Base-by-base conservation (phyloP, 2,797 vertebrate genomes). In the Phaenicophaeus curvirostris region DNA sequence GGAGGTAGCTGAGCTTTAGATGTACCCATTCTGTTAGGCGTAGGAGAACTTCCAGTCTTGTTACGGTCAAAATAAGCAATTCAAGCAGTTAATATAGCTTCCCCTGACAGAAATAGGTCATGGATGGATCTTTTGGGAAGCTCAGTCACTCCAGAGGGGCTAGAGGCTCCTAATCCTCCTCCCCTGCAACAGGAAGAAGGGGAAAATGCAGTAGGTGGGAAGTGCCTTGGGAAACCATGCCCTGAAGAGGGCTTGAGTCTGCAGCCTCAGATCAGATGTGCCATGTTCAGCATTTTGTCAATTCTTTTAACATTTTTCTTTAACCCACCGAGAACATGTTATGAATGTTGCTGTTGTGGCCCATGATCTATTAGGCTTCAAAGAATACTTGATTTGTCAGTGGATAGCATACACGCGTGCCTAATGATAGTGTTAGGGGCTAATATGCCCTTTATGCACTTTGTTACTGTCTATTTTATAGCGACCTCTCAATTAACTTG, bases 11-110 rank as follows among this genome's bases (percentile, higher is more conserved):
- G 77, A 86, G 58, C 55, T 50, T 11, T 69, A 25, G 58, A 31
- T 24, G 17, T 35, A 66, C 15, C 30, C 0, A 0, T 62, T 55
- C 0, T 0, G 16, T 33, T 87, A 31, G n/a, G 15, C 2, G 2
- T 74, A 65, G 84, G 59, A 92, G 89, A 87, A 17, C 18, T 85
- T 94, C 75, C 48, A 53, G 28, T 42, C 72, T 87, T 13, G 2
- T 87, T 79, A 57, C 39, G n/a, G 35, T 87, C 74, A 94, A 68
- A 89, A 89, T 27, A 69, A 78, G 28, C 35, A 82, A 79, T 73
- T 76, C 30, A 24, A 85, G 54, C 61, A 50, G 53, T 53, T 50
- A 83, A 30, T 15, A 5, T 27, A 57, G 48, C 23, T 92, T 9
- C 11, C 85, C 7, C 61, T 74, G 78, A 59, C 84, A 90, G 78